Conservation (phyloP, 1,140 invertebrate species). For the Lepidurus packardi region DNA sequence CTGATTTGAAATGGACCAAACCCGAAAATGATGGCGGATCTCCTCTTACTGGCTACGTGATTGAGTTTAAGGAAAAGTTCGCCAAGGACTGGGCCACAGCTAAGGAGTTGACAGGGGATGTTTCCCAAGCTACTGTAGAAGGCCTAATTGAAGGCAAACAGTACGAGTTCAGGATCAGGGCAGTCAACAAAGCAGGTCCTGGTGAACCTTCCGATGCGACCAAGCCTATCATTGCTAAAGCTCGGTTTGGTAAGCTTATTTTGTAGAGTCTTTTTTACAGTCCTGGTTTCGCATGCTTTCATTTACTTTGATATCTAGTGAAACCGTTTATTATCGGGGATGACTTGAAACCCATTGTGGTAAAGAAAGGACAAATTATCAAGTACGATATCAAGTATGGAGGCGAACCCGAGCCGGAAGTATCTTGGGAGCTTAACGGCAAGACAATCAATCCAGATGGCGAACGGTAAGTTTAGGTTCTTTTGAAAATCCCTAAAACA, state of each 20-base stretch:
- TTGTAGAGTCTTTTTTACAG: slow-evolving; percentile 38
- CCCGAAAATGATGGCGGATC: slow-evolving; percentile 87
- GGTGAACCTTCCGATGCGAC: slow-evolving; percentile 90
- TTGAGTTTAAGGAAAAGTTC: slow-evolving; percentile 88
- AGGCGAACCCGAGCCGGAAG: slow-evolving; percentile 88
- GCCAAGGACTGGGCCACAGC: slow-evolving; percentile 79
- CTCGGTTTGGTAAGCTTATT: slow-evolving; percentile 60
- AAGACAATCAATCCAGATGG: slow-evolving; percentile 65
- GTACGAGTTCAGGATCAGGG: slow-evolving; percentile 93
- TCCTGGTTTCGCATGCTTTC: not conserved
- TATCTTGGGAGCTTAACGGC: slow-evolving; percentile 69
- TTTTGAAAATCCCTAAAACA: not conserved
- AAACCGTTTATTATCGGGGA: slow-evolving; percentile 89
- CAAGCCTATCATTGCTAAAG: slow-evolving; percentile 91
- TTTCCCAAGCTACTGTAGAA: slow-evolving; percentile 68
- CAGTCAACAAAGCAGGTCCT: slow-evolving; percentile 91
- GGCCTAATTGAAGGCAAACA: slow-evolving; percentile 89
- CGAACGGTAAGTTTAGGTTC: slow-evolving; percentile 37
- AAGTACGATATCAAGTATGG: slow-evolving; percentile 90
- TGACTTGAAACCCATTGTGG: slow-evolving; percentile 72
- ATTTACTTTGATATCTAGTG: slow-evolving; percentile 49
- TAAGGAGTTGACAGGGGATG: slow-evolving; percentile 70
- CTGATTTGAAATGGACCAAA: slow-evolving; percentile 78
- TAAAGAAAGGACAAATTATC: slow-evolving; percentile 90
- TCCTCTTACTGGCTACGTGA: slow-evolving; percentile 87